phyloP scores from a whole-genome alignment of 2,888 invertebrate species.

The Thalpophila matura region DNA sequence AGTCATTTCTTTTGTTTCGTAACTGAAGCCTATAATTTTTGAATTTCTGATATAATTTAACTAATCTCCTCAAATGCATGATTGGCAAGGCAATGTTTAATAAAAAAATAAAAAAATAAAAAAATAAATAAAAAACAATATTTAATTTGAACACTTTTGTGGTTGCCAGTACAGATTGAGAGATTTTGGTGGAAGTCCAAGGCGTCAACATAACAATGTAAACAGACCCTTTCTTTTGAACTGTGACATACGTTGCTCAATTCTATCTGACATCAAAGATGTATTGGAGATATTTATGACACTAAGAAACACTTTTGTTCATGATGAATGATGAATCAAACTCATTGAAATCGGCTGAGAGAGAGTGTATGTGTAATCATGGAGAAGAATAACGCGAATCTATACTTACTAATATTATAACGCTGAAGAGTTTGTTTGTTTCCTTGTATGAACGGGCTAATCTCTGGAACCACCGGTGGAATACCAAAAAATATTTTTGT shows the following conservation, averaged over 20 bases:
- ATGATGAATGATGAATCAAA: not conserved
- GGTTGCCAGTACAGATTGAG: not conserved
- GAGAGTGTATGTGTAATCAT: too few relatives aligned
- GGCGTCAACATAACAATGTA: conserved; percentile 1
- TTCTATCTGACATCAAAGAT: not conserved
- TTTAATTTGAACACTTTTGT: not conserved
- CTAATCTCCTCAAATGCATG: too few relatives aligned
- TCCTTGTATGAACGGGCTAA: too few relatives aligned
- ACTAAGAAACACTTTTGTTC: too few relatives aligned
- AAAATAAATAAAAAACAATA: not conserved
- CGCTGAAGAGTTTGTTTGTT: too few relatives aligned
- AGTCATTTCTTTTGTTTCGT: not conserved
- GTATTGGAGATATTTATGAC: not conserved
- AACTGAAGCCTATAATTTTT: not conserved
- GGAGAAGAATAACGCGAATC: too few relatives aligned
- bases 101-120: not conserved
- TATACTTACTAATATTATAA: too few relatives aligned
- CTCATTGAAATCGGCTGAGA: too few relatives aligned
- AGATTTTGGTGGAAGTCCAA: conserved; percentile 40
- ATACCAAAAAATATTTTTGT: too few relatives aligned
- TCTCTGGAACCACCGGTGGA: too few relatives aligned
- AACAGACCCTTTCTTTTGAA: conserved; percentile 27
- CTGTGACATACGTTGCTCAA: not conserved
- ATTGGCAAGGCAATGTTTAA: too few relatives aligned
- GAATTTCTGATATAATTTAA: not conserved